Evolutionary conservation across 23 tunicate species (phyloP).

Genomic region (Phallusia fumigata): DNA sequence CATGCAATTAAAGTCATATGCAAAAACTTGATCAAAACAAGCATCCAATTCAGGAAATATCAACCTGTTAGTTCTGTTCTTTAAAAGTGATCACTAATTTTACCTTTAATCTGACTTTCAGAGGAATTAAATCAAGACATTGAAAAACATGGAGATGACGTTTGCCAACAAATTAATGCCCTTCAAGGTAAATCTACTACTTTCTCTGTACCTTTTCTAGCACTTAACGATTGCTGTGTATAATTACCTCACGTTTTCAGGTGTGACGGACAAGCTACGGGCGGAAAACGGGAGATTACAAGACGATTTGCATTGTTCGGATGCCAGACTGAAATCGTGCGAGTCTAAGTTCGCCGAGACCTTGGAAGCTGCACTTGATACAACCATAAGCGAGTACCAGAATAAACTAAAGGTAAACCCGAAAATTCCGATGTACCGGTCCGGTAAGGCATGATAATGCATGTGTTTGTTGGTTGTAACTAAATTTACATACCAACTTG

Average conservation of each 20-base stretch:
- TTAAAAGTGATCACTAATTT: too few species aligned
- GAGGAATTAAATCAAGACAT: slow-evolving; percentile 67
- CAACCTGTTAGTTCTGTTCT: too few species aligned
- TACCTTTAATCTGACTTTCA: slow-evolving; percentile 14
- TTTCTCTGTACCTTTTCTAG: background rate
- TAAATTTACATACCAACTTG: too few species aligned
- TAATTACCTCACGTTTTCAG: slow-evolving; percentile 18
- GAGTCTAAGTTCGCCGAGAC: slow-evolving; percentile 18
- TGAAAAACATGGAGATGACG: slow-evolving; percentile 66
- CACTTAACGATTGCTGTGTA: background rate
- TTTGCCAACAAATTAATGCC: slow-evolving; percentile 49
- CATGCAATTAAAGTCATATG: too few species aligned
- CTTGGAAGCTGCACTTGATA: slow-evolving; percentile 10
- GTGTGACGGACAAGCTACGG: slow-evolving; percentile 49
- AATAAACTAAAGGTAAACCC: slow-evolving; percentile 27
- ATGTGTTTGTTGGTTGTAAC: too few species aligned
- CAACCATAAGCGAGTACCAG: slow-evolving; percentile 15
- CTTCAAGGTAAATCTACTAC: slow-evolving; percentile 45
- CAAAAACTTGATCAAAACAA: too few species aligned
- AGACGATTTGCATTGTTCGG: slow-evolving; percentile 10
- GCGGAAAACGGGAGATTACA: slow-evolving; percentile 42
- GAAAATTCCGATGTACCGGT: too few species aligned
- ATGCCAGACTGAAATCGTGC: slow-evolving; percentile 3
- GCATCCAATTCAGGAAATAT: too few species aligned
- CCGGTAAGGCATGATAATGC: too few species aligned